These are phyloP conservation scores for Peromyscus californicus DNA, from an alignment of 2,113 vertebrate genomes.

Conservation along the genomic window DNA sequence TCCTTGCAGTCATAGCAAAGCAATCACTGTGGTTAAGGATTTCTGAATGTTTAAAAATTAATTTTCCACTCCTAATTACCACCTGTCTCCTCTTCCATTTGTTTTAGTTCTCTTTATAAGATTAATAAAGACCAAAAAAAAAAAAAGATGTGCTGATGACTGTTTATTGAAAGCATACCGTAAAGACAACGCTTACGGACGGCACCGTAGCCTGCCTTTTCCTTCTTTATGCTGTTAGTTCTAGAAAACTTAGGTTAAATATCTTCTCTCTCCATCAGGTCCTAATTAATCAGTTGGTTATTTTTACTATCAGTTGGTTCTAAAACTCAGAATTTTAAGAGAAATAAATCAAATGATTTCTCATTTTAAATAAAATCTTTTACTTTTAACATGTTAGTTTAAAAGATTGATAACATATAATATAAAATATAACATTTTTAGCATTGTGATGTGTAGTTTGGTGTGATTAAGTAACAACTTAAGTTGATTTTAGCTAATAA, in stretches of 20 bases:
- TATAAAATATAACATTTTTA: background rate
- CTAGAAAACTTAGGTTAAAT: constrained; percentile 7
- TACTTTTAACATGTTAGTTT: constrained; percentile 17
- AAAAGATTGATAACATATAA: background rate
- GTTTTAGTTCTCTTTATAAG: constrained; percentile 34
- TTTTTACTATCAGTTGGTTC: background rate
- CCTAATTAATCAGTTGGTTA: background rate
- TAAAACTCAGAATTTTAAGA: constrained; percentile 46
- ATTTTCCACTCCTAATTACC: constrained; percentile 53
- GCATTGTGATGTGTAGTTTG: background rate
- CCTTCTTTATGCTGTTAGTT: background rate
- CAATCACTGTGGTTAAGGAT: background rate
- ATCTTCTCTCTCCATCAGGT: background rate
- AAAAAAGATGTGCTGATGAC: background rate
- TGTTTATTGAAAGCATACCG: constrained; percentile 35
- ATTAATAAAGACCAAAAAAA: constrained; percentile 31
- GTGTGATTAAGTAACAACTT: background rate
- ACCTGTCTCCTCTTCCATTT: constrained; percentile 66
- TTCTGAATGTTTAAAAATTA: constrained; percentile 67
- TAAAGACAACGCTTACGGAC: background rate
- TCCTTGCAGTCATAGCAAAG: constrained; percentile 10
- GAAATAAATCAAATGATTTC: constrained; percentile 7
- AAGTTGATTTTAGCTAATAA: constrained; percentile 36
- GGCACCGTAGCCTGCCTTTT: background rate
- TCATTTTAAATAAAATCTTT: background rate